Evolutionary conservation across 2,113 vertebrate genomes (phyloP), one percentile per base, ranked within the genome.

Genomic region (Petrocephalus zakoni): DNA sequence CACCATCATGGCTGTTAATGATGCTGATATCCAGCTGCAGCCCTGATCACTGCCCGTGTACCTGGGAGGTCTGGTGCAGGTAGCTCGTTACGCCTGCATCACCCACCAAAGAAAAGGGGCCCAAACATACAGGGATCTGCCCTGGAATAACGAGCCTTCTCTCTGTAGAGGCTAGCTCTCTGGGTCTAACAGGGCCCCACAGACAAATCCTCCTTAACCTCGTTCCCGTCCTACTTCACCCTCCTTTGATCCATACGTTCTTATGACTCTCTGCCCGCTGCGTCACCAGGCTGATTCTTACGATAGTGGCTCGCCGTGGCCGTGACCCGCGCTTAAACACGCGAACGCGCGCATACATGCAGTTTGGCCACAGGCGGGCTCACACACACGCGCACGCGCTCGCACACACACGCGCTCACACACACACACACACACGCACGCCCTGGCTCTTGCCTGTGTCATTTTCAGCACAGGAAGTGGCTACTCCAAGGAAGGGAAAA

Each of bases 241-340:
- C 91, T 93, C 90, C 89, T 89, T 89, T 92, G 91, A 93, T 93
- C 93, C 91, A 93, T 94, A 90, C 91, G 93, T 93, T 92, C 85
- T 91, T 92, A 93, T 92, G 90, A 91, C 92, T 92, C 93, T 93
- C 93, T 92, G 89, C 90, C 90, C 91, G 91, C 91, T 91, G 90
- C 89, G 90, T 91, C 90, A 87, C 90, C 89, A 84, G 90, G 90
- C 93, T 91, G 91, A 91, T 90, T 91, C 91, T 90, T 90, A 89
- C 90, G 90, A 91, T 91, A 93, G 89, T 90, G 56, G 1, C 21
- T 25, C 8, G 37, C 8, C 17, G 25, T 72, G 25, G 22, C n/a
- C 34, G 25, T 10, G 51, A 29, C 46, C 82, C 10, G 10, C 72
- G n/a, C 13, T 51, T 51, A 17, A 25, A 46, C 49, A 51, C 46